These are phyloP conservation scores for Unio delphinus DNA, from an alignment of 2,888 invertebrate species.

Conservation along the genomic window DNA sequence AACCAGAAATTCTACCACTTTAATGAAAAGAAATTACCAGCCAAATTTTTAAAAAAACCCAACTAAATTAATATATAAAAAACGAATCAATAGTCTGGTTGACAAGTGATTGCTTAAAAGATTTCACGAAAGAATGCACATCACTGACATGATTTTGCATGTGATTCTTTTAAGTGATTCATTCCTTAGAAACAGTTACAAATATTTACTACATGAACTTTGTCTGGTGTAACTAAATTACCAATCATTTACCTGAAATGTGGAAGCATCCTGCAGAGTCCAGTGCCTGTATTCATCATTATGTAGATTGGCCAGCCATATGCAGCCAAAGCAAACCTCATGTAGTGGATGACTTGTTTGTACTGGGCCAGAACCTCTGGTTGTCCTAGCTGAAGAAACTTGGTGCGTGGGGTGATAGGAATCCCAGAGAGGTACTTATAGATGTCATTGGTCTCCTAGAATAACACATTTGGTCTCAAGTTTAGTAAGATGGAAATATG, in stretches of 20 bases:
- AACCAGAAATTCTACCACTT: no score
- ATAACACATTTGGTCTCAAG: neutral
- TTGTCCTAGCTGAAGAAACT: conserved; percentile 85
- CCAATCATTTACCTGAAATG: conserved; percentile 75
- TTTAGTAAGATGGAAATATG: no score
- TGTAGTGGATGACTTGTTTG: conserved; percentile 79
- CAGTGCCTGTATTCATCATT: conserved; percentile 80
- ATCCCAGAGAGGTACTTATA: conserved; percentile 90
- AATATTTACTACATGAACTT: neutral
- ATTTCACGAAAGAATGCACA: no score
- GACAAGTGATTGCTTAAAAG: no score
- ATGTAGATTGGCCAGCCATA: conserved; percentile 92
- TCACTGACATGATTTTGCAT: no score
- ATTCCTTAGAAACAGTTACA: no score
- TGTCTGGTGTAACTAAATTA: neutral
- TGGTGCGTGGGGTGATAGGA: conserved; percentile 84
- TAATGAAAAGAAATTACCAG: no score
- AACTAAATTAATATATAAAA: neutral
- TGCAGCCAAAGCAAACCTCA: conserved; percentile 87
- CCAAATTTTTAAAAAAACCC: no score
- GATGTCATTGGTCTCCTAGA: conserved; percentile 84
- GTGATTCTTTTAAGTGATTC: no score
- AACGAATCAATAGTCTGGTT: neutral
- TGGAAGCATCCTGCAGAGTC: conserved; percentile 82
- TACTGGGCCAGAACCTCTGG: conserved; percentile 72